phyloP scores from a whole-genome alignment of 2,113 vertebrate genomes.

The Phyllostomus hastatus region DNA sequence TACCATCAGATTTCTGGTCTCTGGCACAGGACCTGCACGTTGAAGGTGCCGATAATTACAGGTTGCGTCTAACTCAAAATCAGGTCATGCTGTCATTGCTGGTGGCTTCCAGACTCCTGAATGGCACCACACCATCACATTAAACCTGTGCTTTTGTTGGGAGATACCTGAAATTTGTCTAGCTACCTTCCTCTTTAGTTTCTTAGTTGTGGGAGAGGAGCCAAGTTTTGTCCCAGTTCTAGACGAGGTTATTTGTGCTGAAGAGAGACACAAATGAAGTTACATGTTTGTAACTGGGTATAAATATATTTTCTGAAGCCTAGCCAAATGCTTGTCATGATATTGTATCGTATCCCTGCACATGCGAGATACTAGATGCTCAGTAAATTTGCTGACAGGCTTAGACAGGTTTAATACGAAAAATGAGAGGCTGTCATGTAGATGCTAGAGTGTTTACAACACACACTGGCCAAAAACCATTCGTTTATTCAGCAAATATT shows the following conservation, averaged over 20 bases:
- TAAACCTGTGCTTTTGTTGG: background rate
- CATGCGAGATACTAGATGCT: background rate
- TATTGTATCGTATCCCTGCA: background rate
- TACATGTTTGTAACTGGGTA: background rate
- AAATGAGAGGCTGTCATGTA: background rate
- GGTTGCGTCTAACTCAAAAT: background rate
- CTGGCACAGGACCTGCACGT: background rate
- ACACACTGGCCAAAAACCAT: background rate
- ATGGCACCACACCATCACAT: background rate
- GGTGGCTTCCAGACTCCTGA: background rate
- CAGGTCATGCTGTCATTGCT: background rate
- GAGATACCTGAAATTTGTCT: background rate
- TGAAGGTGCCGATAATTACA: background rate
- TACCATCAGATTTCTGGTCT: background rate
- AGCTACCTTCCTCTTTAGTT: background rate
- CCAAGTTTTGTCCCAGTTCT: background rate
- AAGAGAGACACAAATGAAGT: background rate
- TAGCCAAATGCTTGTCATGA: background rate
- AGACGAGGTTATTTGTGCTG: background rate
- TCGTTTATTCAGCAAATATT: constrained; percentile 11
- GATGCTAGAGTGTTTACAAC: background rate
- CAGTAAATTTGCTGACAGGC: background rate
- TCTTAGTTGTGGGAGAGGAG: background rate
- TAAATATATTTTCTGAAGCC: background rate
- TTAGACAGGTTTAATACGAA: background rate